phyloP scores from a whole-genome alignment of 2,113 vertebrate genomes.

The Cheilinus undulatus region DNA sequence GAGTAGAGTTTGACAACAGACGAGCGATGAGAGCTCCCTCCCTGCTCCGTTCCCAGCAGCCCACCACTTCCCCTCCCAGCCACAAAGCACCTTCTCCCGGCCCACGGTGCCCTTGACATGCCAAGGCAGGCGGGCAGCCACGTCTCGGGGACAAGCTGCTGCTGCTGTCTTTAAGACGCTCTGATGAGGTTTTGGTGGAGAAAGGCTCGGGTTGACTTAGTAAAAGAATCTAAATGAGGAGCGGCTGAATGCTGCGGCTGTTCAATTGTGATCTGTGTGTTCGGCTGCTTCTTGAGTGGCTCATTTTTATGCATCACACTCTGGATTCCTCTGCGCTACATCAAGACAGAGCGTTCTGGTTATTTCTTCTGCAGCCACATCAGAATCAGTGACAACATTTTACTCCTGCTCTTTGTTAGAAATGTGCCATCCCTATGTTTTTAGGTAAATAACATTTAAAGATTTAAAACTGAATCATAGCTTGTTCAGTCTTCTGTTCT shows the following conservation, averaged over 20 bases:
- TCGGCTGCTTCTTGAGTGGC: slow-evolving; percentile 38
- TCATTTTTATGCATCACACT: slow-evolving; percentile 60
- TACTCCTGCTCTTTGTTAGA: slow-evolving; percentile 11
- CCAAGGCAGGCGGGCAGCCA: slow-evolving; percentile 37
- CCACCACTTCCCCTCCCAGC: slow-evolving; percentile 71
- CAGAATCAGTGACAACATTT: background rate
- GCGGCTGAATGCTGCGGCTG: slow-evolving; percentile 40
- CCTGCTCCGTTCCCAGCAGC: slow-evolving; percentile 67
- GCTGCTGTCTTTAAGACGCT: slow-evolving; percentile 34
- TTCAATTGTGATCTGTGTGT: slow-evolving; percentile 40
- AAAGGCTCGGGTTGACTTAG: slow-evolving; percentile 47
- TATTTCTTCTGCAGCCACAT: slow-evolving; percentile 7
- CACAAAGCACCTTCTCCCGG: slow-evolving; percentile 77
- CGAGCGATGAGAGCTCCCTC: slow-evolving; percentile 70
- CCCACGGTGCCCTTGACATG: slow-evolving; percentile 73
- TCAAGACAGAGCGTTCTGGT: background rate
- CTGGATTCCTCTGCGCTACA: background rate
- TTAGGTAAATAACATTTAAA: slow-evolving; percentile 29
- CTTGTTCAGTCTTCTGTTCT: slow-evolving; percentile 83
- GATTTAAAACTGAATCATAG: slow-evolving; percentile 63
- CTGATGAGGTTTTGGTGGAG: slow-evolving; percentile 53
- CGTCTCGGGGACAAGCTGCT: slow-evolving; percentile 57
- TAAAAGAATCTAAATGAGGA: slow-evolving; percentile 67
- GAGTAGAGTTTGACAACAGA: slow-evolving; percentile 63
- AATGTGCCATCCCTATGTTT: slow-evolving; percentile 37